Conservation (phyloP, 2,888 invertebrate species). For the Tetheella fluctuosa region DNA sequence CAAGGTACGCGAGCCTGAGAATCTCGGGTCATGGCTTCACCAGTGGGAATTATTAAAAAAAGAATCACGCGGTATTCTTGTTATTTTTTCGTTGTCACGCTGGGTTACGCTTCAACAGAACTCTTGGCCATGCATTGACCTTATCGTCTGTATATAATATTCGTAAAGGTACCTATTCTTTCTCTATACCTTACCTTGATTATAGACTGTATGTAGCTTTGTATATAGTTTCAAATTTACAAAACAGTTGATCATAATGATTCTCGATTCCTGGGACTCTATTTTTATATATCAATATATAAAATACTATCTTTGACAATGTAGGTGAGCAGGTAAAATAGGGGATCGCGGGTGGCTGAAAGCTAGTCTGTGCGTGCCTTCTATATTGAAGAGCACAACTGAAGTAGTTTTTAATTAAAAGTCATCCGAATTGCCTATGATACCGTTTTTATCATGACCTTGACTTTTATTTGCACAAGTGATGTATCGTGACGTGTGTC, state of each 20-base stretch:
- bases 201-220: not conserved
- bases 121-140: not conserved
- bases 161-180: not conserved
- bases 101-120: not conserved
- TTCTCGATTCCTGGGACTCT: no score
- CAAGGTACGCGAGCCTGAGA: not conserved
- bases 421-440: not conserved
- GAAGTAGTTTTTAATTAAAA: not conserved
- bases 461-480: conserved; percentile 1
- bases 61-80: not conserved
- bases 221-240: no score
- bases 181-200: not conserved
- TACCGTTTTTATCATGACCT: not conserved
- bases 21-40: not conserved
- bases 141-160: not conserved
- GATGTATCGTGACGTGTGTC: not conserved
- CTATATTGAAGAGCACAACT: no score
- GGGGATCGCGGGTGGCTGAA: no score
- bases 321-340: no score
- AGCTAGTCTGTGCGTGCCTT: no score
- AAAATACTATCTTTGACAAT: no score
- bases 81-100: not conserved
- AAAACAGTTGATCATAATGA: no score
- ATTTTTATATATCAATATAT: no score
- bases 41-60: conserved; percentile 2